A percentile compares a stretch with the other conserved stretches of the same genome.
These are phyloP conservation scores for Hepsetus odoe DNA, from an alignment of 2,113 vertebrate genomes.

Conservation along the genomic window DNA sequence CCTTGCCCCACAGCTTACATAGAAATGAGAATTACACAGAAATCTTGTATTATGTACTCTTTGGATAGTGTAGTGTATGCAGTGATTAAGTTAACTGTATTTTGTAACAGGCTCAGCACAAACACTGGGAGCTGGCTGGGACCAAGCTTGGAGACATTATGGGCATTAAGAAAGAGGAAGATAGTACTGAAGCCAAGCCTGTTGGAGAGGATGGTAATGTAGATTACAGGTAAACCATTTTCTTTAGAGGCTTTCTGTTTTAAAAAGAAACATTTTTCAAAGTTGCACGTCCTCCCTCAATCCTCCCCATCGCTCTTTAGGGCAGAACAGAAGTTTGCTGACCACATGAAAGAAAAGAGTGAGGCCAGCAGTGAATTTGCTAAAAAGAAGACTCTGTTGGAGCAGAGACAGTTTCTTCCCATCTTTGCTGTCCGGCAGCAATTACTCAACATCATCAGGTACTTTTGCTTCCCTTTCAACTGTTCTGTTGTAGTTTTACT, in stretches of 20 bases:
- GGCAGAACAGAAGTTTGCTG: constrained; percentile 96
- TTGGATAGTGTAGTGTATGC: not conserved
- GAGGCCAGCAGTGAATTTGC: constrained; percentile 96
- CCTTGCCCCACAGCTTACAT: not conserved
- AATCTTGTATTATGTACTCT: not conserved
- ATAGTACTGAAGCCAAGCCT: constrained; percentile 69
- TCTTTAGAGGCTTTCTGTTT: no score
- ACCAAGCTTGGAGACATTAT: constrained; percentile 98
- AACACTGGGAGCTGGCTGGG: constrained; percentile 98
- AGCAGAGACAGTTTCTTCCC: constrained; percentile 95
- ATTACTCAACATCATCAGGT: constrained; percentile 96
- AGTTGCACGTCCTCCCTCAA: no score
- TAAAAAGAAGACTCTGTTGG: constrained; percentile 91
- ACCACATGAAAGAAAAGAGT: constrained; percentile 95
- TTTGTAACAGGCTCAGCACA: constrained; percentile 90
- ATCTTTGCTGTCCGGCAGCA: constrained; percentile 97
- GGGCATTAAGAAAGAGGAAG: constrained; percentile 94
- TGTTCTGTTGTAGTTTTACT: not conserved
- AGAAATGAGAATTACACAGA: no score
- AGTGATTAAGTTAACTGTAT: not conserved
- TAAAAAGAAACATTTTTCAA: not conserved
- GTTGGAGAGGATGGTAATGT: constrained; percentile 91
- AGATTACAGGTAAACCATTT: constrained; percentile 86
- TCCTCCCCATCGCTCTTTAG: constrained; percentile 62
- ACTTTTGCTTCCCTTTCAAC: not conserved